Evolutionary conservation across 2,888 invertebrate species (phyloP).

Genomic region (Microplitis deprimator): DNA sequence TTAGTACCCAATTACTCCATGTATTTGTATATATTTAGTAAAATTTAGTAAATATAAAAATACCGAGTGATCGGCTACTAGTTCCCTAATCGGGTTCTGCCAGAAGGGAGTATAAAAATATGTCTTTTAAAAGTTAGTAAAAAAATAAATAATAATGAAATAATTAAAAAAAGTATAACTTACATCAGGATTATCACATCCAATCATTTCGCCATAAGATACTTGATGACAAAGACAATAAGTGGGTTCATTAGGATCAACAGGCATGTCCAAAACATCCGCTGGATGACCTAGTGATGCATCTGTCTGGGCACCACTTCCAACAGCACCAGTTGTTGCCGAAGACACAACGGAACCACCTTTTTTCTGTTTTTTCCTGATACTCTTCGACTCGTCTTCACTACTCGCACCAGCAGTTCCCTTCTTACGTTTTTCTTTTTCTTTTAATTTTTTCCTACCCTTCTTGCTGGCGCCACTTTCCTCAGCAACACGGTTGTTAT

Average conservation of each 20-base stretch:
- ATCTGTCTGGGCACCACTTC: conserved; percentile 67
- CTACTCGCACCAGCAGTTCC: conserved; percentile 69
- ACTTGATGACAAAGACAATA: conserved; percentile 98
- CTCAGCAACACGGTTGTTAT: conserved; percentile 81
- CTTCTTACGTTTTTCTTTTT: conserved; percentile 77
- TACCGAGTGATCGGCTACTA: no score
- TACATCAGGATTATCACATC: conserved; percentile 93
- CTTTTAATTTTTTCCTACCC: conserved; percentile 81
- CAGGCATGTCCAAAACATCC: conserved; percentile 91
- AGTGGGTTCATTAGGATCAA: conserved; percentile 98
- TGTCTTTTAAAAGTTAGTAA: not conserved
- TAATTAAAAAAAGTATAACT: conserved; percentile 60
- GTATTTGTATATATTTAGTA: no score
- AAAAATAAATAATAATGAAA: not conserved
- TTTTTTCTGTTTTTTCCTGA: conserved; percentile 77
- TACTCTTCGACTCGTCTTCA: conserved; percentile 68
- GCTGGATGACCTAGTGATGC: conserved; percentile 82
- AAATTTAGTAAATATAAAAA: no score
- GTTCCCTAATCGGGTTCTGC: no score
- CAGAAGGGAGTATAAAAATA: no score
- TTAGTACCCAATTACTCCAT: no score
- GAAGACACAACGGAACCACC: conserved; percentile 68
- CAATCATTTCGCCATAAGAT: conserved; percentile 97
- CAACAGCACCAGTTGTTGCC: conserved; percentile 65
- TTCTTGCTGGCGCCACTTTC: conserved; percentile 79